These are phyloP conservation scores for Potorous gilbertii DNA, from an alignment of 2,797 vertebrate genomes.

Conservation along the genomic window DNA sequence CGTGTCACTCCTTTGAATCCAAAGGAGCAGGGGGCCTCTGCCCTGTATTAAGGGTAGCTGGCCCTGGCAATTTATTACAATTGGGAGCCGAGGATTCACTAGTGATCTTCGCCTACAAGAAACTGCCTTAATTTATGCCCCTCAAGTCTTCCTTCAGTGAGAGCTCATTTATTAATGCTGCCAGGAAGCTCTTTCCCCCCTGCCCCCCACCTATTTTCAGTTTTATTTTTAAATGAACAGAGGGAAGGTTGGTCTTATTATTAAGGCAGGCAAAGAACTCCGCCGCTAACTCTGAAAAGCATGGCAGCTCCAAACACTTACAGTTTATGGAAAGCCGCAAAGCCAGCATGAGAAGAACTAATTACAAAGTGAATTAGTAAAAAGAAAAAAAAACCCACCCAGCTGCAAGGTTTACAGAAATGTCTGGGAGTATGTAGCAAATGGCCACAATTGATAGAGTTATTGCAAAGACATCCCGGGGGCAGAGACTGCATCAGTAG, in stretches of 20 bases:
- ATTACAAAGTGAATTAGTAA: slow-evolving; percentile 79
- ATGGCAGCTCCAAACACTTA: slow-evolving; percentile 79
- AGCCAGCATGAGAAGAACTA: slow-evolving; percentile 82
- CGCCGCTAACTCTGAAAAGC: slow-evolving; percentile 50
- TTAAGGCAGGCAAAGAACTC: slow-evolving; percentile 37
- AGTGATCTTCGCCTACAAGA: not conserved
- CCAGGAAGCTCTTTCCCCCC: not conserved
- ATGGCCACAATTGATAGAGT: slow-evolving; percentile 80
- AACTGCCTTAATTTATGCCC: not conserved
- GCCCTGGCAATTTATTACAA: not conserved
- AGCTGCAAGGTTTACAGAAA: slow-evolving; percentile 82
- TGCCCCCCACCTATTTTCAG: not conserved
- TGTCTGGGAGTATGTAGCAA: slow-evolving; percentile 76
- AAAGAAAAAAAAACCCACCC: slow-evolving; percentile 78
- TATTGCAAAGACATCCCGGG: slow-evolving; percentile 75
- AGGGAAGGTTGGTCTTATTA: slow-evolving; percentile 49
- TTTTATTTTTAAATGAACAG: not conserved
- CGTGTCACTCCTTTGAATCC: not conserved
- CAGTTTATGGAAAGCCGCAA: slow-evolving; percentile 80
- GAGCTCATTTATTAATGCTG: slow-evolving; percentile 9
- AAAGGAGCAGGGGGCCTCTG: not conserved
- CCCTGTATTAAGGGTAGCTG: not conserved
- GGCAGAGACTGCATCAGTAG: slow-evolving; percentile 72
- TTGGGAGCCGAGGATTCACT: not conserved
- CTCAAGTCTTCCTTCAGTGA: not conserved